phyloP scores from a whole-genome alignment of 2,797 vertebrate genomes.

The Manis crassicaudata region DNA sequence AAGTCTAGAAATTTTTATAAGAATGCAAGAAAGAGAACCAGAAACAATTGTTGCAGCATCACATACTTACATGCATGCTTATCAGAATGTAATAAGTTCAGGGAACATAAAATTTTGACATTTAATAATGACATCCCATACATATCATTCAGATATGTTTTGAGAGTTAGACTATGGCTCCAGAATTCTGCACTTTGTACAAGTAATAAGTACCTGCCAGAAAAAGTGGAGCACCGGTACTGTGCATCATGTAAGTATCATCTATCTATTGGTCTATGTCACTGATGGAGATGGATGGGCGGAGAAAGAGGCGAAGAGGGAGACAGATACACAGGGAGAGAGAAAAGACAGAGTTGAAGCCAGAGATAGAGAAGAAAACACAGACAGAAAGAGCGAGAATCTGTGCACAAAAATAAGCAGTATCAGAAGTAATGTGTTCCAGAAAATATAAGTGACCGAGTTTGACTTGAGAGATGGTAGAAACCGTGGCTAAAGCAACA shows the following conservation, averaged over 20 bases:
- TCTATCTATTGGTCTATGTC: neutral
- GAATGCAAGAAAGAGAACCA: neutral
- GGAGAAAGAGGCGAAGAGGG: neutral
- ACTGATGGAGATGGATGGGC: neutral
- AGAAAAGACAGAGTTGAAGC: neutral
- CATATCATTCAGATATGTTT: neutral
- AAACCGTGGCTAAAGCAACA: neutral
- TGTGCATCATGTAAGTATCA: accelerated
- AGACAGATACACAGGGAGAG: accelerated
- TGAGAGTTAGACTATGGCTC: neutral
- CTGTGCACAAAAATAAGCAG: neutral
- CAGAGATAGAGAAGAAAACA: neutral
- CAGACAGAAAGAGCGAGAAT: neutral
- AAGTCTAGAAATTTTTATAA: neutral
- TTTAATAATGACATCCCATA: neutral
- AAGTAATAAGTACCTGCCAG: neutral
- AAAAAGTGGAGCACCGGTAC: neutral
- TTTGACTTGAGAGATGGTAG: neutral
- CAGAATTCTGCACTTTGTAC: neutral
- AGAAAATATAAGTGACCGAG: neutral
- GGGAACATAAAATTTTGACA: neutral
- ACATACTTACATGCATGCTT: neutral
- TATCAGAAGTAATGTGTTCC: neutral
- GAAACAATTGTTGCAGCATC: neutral
- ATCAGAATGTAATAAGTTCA: neutral